Conservation (phyloP, 1,140 invertebrate genomes). For the Leptoteleia sp. region DNA sequence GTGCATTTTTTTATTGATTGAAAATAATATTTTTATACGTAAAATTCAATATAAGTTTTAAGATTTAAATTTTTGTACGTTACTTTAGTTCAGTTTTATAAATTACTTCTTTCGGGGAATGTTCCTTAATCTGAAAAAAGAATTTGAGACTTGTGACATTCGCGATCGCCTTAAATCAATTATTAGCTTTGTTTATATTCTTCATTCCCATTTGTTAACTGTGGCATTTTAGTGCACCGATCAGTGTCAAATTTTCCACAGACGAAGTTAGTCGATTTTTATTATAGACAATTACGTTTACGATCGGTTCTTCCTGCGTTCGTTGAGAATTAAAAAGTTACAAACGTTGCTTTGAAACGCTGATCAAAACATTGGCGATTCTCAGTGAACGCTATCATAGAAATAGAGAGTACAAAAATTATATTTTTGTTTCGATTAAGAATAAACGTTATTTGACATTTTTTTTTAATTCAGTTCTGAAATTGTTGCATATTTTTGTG, state of each 20-base stretch:
- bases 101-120: slow-evolving; percentile 2
- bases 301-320: no score
- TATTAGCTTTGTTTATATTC: slow-evolving; percentile 12
- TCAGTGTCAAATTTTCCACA: slow-evolving; percentile 1
- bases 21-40: neutral
- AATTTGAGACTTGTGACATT: neutral
- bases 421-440: no score
- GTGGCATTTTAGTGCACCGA: slow-evolving; percentile 11
- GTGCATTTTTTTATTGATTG: neutral
- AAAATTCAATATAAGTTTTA: no score
- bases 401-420: no score
- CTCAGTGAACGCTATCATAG: neutral
- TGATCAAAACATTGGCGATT: neutral
- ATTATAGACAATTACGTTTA: no score
- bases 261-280: neutral
- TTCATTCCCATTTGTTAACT: slow-evolving; percentile 17
- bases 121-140: neutral
- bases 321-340: neutral
- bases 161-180: neutral
- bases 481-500: no score
- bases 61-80: no score
- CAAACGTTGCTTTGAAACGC: slow-evolving; percentile 1
- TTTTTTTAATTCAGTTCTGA: no score
- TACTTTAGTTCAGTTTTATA: no score
- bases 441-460: no score